phyloP scores from a whole-genome alignment of 2,797 vertebrate genomes.

The Lateolabrax maculatus region DNA sequence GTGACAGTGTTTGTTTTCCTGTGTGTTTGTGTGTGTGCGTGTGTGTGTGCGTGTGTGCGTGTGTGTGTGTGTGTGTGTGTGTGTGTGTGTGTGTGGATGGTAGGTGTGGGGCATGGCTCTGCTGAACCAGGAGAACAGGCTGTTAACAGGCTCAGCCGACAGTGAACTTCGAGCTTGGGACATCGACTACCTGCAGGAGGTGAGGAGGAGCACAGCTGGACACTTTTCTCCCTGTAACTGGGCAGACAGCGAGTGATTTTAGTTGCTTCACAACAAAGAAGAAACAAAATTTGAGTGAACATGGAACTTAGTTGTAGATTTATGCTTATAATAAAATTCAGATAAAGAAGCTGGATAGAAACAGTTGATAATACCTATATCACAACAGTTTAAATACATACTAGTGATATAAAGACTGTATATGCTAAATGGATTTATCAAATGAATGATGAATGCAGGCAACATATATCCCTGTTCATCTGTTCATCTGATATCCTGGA shows the following conservation, averaged over 20 bases:
- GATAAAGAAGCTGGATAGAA: too few relatives aligned
- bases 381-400: background rate
- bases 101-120: slow-evolving; percentile 95
- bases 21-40: slow-evolving; percentile 12
- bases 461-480: background rate
- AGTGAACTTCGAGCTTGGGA: slow-evolving; percentile 97
- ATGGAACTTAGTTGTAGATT: too few relatives aligned
- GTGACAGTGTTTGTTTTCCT: background rate
- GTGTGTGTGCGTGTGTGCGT: slow-evolving; percentile 37
- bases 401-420: background rate
- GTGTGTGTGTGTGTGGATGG: slow-evolving; percentile 15
- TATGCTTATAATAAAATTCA: too few relatives aligned
- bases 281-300: background rate
- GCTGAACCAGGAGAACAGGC: slow-evolving; percentile 88
- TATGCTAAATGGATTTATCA: background rate
- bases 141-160: slow-evolving; percentile 94
- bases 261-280: background rate
- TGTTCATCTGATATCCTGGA: too few relatives aligned
- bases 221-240: too few relatives aligned
- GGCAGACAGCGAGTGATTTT: background rate
- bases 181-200: slow-evolving; percentile 89
- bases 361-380: too few relatives aligned
- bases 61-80: too few relatives aligned
- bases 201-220: slow-evolving; percentile 69
- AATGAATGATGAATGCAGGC: background rate